phyloP scores from a whole-genome alignment of 1,140 invertebrate species.

The Antheraea pernyi region DNA sequence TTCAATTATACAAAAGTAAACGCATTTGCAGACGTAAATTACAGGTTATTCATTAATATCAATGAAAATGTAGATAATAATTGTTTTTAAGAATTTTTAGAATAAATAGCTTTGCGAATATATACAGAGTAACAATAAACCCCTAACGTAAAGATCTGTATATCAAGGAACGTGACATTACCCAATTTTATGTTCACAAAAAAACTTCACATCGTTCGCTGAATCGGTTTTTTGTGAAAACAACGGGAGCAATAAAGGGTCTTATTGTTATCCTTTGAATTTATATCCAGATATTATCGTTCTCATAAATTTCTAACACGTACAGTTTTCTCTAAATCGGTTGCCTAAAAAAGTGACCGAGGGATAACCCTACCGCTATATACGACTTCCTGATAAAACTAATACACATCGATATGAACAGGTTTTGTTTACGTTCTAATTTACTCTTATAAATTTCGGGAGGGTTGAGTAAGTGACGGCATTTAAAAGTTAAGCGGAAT shows the following conservation, averaged over 20 bases:
- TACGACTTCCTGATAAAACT: conserved; percentile 30
- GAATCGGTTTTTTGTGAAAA: conserved; percentile 72
- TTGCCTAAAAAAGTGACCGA: conserved; percentile 56
- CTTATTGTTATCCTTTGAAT: conserved; percentile 77
- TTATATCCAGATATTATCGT: conserved; percentile 74
- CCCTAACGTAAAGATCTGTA: conserved; percentile 53
- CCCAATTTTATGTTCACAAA: conserved; percentile 64
- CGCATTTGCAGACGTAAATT: no score
- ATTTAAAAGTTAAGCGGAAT: conserved; percentile 5
- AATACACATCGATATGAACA: conserved; percentile 18
- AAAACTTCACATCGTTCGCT: conserved; percentile 52
- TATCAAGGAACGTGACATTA: conserved; percentile 64
- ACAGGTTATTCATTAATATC: not conserved
- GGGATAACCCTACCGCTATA: conserved; percentile 38
- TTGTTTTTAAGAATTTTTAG: not conserved
- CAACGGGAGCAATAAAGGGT: conserved; percentile 69
- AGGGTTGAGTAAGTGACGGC: conserved; percentile 21
- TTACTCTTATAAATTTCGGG: conserved; percentile 8
- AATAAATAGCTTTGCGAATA: conserved; percentile 10
- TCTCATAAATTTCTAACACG: conserved; percentile 66
- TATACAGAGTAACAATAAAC: conserved; percentile 42
- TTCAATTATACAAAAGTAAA: no score
- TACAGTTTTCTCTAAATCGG: conserved; percentile 56
- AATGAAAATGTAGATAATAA: not conserved
- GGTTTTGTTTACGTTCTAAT: conserved; percentile 19